Conservation (phyloP, 1,140 invertebrate species). For the Ruditapes philippinarum region DNA sequence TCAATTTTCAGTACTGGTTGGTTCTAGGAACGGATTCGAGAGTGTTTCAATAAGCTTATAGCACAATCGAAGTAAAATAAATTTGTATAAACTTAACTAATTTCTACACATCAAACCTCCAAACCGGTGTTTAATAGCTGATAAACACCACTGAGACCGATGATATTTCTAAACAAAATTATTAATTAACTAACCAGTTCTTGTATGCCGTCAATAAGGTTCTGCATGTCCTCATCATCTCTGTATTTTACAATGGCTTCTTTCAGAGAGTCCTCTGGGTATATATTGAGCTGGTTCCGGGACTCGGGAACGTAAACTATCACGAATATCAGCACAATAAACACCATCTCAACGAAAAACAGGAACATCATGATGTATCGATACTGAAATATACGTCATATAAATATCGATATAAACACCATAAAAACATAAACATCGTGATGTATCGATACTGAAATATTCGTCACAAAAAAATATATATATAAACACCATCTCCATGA, state of each 20-base stretch:
- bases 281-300: conserved; percentile 82
- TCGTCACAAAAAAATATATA: no score
- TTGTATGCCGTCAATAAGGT: conserved; percentile 97
- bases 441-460: conserved; percentile 61
- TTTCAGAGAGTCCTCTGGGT: conserved; percentile 94
- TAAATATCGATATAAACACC: no score
- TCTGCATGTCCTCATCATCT: conserved; percentile 96
- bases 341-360: conserved; percentile 60
- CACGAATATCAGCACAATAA: conserved; percentile 91
- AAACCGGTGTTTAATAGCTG: no score
- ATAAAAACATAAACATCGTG: conserved; percentile 61
- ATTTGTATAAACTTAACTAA: no score
- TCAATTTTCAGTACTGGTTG: no score
- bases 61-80: no score
- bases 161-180: no score
- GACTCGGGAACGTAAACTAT: conserved; percentile 66
- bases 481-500: conserved; percentile 62
- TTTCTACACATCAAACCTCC: no score
- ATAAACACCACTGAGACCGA: no score
- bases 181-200: conserved; percentile 93
- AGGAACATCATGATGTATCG: conserved; percentile 44
- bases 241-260: conserved; percentile 95
- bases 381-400: conserved; percentile 63
- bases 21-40: no score
- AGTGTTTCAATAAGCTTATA: no score